phyloP scores from a whole-genome alignment of 2,888 invertebrate genomes.

The Frankliniella fusca region DNA sequence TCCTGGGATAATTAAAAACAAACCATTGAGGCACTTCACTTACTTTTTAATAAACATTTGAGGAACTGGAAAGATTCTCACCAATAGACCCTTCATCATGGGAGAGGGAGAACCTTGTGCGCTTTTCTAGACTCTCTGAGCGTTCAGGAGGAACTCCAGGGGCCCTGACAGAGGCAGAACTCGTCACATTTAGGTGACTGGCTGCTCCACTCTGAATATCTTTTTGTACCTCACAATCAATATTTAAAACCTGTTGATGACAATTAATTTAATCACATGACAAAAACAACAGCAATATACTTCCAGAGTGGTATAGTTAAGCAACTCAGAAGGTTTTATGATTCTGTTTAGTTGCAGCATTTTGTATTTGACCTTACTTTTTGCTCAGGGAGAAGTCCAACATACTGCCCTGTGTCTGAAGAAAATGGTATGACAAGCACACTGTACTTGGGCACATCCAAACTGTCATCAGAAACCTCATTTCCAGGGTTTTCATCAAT shows the following conservation, averaged over 20 bases:
- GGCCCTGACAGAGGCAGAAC: neutral
- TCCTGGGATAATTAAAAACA: slow-evolving; percentile 45
- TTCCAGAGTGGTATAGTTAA: too few species aligned
- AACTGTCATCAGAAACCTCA: slow-evolving; percentile 36
- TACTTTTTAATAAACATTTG: slow-evolving; percentile 1
- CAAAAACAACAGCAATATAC: too few species aligned
- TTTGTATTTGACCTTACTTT: slow-evolving; percentile 47
- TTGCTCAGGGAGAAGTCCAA: slow-evolving; percentile 59
- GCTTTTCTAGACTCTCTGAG: slow-evolving; percentile 53
- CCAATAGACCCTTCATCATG: slow-evolving; percentile 87
- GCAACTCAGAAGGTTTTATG: too few species aligned
- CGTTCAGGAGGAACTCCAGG: slow-evolving; percentile 32
- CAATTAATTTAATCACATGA: slow-evolving; percentile 10
- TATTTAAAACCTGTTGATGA: neutral
- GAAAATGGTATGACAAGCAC: slow-evolving; percentile 69
- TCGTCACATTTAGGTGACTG: neutral
- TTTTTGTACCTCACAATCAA: neutral
- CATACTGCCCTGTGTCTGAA: slow-evolving; percentile 56
- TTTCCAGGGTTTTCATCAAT: slow-evolving; percentile 35
- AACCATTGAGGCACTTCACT: neutral
- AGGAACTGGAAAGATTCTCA: slow-evolving; percentile 35
- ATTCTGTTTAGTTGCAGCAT: neutral
- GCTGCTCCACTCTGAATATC: neutral
- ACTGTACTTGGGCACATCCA: neutral
- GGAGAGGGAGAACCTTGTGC: slow-evolving; percentile 71